A percentile compares a stretch with the other conserved stretches of the same genome.
Conservation (phyloP, 2,797 vertebrate species). For the Spheniscus humboldti region DNA sequence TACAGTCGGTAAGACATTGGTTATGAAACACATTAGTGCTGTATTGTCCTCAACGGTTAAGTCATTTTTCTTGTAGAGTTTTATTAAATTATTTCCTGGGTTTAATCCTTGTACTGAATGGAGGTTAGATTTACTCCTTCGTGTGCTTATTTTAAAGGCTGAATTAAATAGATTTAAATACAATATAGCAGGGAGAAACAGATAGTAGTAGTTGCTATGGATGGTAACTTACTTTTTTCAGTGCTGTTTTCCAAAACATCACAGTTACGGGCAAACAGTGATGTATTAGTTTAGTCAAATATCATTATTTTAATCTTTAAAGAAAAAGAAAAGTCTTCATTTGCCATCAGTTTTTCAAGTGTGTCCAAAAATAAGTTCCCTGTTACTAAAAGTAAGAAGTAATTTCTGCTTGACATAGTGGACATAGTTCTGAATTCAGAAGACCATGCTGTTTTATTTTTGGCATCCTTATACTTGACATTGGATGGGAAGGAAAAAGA, state of each 20-base stretch:
- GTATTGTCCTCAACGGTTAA: conserved; percentile 46
- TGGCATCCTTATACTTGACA: not conserved
- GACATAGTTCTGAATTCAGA: not conserved
- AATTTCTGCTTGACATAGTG: not conserved
- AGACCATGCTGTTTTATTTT: not conserved
- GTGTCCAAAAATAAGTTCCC: not conserved
- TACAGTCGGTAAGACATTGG: conserved; percentile 70
- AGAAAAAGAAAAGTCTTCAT: not conserved
- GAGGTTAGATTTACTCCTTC: not conserved
- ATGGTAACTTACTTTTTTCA: not conserved
- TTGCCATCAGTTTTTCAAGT: not conserved
- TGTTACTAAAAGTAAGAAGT: not conserved
- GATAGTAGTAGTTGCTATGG: not conserved
- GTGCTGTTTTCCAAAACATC: not conserved
- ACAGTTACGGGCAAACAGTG: not conserved
- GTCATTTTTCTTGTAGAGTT: conserved; percentile 46
- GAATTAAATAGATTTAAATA: not conserved
- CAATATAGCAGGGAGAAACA: not conserved
- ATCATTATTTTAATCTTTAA: not conserved
- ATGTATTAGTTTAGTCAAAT: not conserved
- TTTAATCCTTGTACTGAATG: not conserved
- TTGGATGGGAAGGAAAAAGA: not conserved
- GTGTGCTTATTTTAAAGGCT: not conserved
- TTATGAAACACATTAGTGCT: conserved; percentile 67
- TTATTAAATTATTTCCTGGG: conserved; percentile 36